phyloP scores from a whole-genome alignment of 2,113 vertebrate genomes.

The Nothobranchius kuhntae region DNA sequence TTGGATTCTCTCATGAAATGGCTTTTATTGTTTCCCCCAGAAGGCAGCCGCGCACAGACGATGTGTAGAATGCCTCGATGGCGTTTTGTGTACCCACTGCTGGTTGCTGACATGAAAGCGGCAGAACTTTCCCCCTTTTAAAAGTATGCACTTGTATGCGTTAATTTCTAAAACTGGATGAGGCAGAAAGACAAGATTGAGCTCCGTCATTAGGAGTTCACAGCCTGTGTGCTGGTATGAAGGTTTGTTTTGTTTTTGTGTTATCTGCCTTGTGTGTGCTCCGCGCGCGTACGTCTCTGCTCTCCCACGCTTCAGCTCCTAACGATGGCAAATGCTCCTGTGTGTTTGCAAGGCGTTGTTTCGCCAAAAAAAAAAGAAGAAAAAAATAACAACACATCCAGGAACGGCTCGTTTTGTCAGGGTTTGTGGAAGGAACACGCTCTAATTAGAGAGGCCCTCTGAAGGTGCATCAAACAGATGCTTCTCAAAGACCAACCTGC shows the following conservation, averaged over 20 bases:
- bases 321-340: conserved; percentile 74
- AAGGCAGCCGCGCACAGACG: conserved; percentile 51
- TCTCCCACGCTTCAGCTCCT: conserved; percentile 76
- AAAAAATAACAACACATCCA: conserved; percentile 74
- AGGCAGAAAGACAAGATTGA: conserved; percentile 77
- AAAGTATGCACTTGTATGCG: conserved; percentile 57
- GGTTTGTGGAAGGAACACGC: conserved; percentile 71
- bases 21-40: conserved; percentile 75
- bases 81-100: conserved; percentile 67
- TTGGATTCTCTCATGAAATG: conserved; percentile 69
- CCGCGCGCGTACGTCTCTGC: conserved; percentile 37
- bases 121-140: conserved; percentile 65
- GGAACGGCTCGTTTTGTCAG: conserved; percentile 70
- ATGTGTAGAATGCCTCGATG: conserved; percentile 64
- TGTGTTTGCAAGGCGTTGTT: conserved; percentile 73
- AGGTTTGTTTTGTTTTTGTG: conserved; percentile 77
- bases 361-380: conserved; percentile 45
- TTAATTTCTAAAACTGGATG: conserved; percentile 82
- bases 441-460: conserved; percentile 81
- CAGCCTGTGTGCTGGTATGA: conserved; percentile 70
- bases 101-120: conserved; percentile 69
- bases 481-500: conserved; percentile 72
- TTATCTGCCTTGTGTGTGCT: conserved; percentile 53
- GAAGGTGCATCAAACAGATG: conserved; percentile 74
- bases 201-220: conserved; percentile 76